Evolutionary conservation across 2,113 vertebrate species (phyloP), one percentile per base, ranked within the genome.

Genomic region (Herpailurus yagouaroundi): DNA sequence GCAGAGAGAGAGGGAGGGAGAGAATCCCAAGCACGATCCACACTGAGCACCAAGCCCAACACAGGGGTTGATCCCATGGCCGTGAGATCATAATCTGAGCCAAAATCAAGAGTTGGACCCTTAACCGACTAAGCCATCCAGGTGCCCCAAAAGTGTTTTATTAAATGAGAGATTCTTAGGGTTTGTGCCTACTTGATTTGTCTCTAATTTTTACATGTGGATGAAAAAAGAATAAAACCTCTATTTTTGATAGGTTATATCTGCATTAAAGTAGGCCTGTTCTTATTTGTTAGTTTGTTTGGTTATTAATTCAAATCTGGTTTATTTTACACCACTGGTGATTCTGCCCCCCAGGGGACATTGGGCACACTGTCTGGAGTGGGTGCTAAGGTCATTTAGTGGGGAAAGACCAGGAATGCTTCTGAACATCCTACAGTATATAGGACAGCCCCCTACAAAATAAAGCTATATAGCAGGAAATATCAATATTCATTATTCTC

Each of bases 181-280:
- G 19, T 73, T 80, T 88, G 3, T 84, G 50, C 33, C 76, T 83
- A 12, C 31, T 63, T 88, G 27, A 74, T 95, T 93, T 94, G 23
- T 89, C 55, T 23, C 81, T 87, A 41, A 94, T 45, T 81, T 79
- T 94, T 96, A 25, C 4, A 63, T 48, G 4, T 92, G 16, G 29
- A 57, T 96, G 14, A 88, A 88, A n/a, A 93, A 63, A 80, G 31
- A 57, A 80, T 85, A 52, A 91, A 77, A 69, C 71, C 25, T 94
- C 10, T 60, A 50, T 41, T 90, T 84, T 74, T 91, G 68, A 69
- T 93, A 64, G 60, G 4, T 74, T 94, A 3, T 83, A 38, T 85
- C 21, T 89, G n/a, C 11, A 77, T 80, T 93, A 52, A 96, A 83
- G 25, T 57, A 76, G 66, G 19, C n/a, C 11, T 77, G 1, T 27